Percentiles rank a stretch among this genome's conserved stretches.
phyloP scores from a whole-genome alignment of 2,888 invertebrate species.

The Phyllotreta cruciferae region DNA sequence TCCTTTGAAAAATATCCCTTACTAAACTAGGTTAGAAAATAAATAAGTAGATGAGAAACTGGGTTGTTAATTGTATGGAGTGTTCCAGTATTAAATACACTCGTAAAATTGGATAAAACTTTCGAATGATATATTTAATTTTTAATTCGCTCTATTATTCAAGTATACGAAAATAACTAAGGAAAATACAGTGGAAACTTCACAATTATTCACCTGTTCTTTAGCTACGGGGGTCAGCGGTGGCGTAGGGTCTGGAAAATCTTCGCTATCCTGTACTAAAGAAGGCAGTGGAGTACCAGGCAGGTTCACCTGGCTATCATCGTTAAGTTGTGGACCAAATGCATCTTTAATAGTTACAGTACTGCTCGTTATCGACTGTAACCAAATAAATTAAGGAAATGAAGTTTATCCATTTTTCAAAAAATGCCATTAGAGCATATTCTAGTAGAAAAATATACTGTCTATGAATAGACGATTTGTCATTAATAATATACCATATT shows the following conservation, averaged over 20 bases:
- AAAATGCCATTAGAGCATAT: neutral
- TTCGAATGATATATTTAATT: no score
- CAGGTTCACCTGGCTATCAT: constrained; percentile 49
- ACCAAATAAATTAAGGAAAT: constrained; percentile 10
- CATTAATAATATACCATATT: no score
- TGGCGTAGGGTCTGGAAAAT: constrained; percentile 31
- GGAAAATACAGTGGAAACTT: no score
- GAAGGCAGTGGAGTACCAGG: constrained; percentile 60
- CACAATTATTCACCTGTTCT: constrained; percentile 42
- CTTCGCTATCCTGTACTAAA: constrained; percentile 53
- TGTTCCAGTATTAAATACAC: no score
- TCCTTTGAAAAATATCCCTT: no score
- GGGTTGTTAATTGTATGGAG: no score
- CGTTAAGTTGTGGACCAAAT: constrained; percentile 62
- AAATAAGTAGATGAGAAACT: no score
- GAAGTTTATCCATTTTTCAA: constrained; percentile 3
- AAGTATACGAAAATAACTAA: neutral
- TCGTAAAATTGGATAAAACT: no score
- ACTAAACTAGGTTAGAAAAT: no score
- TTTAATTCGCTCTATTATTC: neutral
- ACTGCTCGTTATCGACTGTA: constrained; percentile 42
- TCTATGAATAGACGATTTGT: no score
- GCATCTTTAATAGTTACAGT: constrained; percentile 55
- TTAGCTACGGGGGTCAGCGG: constrained; percentile 52
- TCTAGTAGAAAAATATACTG: neutral